Conservation (phyloP, 1,140 invertebrate genomes). For the Berghia stephanieae region DNA sequence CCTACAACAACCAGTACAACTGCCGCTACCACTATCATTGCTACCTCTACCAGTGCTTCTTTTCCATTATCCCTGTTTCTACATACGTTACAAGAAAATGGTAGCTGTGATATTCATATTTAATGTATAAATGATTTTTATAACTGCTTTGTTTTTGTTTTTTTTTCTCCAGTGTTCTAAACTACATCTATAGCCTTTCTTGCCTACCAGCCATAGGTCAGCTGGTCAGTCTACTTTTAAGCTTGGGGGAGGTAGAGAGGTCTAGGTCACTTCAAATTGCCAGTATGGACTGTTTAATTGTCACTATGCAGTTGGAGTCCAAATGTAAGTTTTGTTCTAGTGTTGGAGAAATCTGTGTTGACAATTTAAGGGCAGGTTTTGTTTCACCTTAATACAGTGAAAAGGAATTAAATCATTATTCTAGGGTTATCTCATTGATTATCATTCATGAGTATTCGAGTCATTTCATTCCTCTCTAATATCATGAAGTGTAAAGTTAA, state of each 20-base stretch:
- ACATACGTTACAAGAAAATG: too few relatives aligned
- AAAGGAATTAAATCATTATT: too few relatives aligned
- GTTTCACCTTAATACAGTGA: too few relatives aligned
- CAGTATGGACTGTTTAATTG: slow-evolving; percentile 11
- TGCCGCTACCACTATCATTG: background rate
- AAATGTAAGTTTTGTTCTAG: slow-evolving; percentile 18
- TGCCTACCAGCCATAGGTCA: slow-evolving; percentile 5
- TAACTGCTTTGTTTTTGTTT: background rate
- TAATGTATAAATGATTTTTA: too few relatives aligned
- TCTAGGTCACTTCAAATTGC: background rate
- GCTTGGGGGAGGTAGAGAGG: slow-evolving; percentile 8
- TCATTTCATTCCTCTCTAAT: too few relatives aligned
- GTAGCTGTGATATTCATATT: too few relatives aligned
- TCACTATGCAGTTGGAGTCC: background rate
- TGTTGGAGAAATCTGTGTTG: slow-evolving; percentile 22
- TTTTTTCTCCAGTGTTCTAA: slow-evolving; percentile 5
- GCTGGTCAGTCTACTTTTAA: slow-evolving; percentile 3
- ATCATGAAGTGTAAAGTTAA: too few relatives aligned
- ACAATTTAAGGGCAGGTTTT: too few relatives aligned
- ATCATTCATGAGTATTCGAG: too few relatives aligned
- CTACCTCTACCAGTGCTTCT: background rate
- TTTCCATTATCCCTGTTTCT: too few relatives aligned
- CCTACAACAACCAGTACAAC: background rate
- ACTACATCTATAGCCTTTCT: background rate
- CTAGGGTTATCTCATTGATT: too few relatives aligned